Percentiles rank a stretch among this genome's conserved stretches.
Evolutionary conservation across 1,140 invertebrate species (phyloP).

Genomic region (Bombus difficillimus): DNA sequence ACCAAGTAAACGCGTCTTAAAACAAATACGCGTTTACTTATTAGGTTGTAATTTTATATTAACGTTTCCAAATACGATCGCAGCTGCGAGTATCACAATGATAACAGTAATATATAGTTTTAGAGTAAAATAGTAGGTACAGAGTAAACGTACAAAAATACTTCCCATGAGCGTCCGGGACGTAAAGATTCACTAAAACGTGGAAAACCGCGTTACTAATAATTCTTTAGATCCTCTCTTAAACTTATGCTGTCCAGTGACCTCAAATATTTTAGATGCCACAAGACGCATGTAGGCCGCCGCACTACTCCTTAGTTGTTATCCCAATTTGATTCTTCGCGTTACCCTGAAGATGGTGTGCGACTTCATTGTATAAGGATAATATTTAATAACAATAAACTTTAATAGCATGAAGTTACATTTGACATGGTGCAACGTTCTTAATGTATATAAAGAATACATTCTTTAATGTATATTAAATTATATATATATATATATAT

Average conservation of each 20-base stretch:
- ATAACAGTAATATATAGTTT: slow-evolving; percentile 75
- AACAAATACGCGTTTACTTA: slow-evolving; percentile 56
- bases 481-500: background rate
- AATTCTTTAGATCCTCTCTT: slow-evolving; percentile 56
- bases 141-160: slow-evolving; percentile 81
- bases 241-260: slow-evolving; percentile 55
- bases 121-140: slow-evolving; percentile 75
- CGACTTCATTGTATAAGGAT: slow-evolving; percentile 54
- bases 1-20: slow-evolving; percentile 49
- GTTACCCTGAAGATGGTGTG: slow-evolving; percentile 55
- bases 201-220: slow-evolving; percentile 67
- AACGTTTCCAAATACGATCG: slow-evolving; percentile 69
- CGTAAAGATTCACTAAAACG: slow-evolving; percentile 71
- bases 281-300: slow-evolving; percentile 65
- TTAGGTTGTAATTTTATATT: slow-evolving; percentile 63
- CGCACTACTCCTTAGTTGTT: slow-evolving; percentile 66
- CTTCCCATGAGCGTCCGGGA: slow-evolving; percentile 73
- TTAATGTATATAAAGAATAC: slow-evolving; percentile 47
- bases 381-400: slow-evolving; percentile 36
- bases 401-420: slow-evolving; percentile 30
- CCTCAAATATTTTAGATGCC: slow-evolving; percentile 51
- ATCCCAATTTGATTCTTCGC: slow-evolving; percentile 61
- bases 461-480: slow-evolving; percentile 11
- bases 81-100: slow-evolving; percentile 75
- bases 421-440: slow-evolving; percentile 38